phyloP scores from a whole-genome alignment of 2,113 vertebrate genomes.

The Copsychus sechellarum region DNA sequence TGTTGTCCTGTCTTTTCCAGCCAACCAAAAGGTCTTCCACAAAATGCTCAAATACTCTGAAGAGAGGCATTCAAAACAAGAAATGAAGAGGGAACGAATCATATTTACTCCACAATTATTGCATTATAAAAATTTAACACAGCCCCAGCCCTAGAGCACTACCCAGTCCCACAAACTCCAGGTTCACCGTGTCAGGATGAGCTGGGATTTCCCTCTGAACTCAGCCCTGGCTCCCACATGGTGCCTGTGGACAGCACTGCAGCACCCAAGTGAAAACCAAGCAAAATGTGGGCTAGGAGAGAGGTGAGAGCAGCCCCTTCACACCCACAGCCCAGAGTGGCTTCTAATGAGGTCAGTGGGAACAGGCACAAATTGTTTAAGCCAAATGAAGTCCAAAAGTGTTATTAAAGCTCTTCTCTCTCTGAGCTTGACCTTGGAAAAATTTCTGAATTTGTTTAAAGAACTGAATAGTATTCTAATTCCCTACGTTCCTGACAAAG shows the following conservation, averaged over 20 bases:
- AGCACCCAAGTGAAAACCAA: not conserved
- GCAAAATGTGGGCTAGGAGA: not conserved
- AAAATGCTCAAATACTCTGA: slow-evolving; percentile 12
- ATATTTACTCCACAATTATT: slow-evolving; percentile 8
- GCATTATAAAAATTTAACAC: not conserved
- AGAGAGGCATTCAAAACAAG: slow-evolving; percentile 56
- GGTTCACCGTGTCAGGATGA: not conserved
- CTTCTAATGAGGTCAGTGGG: not conserved
- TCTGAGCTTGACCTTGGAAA: not conserved
- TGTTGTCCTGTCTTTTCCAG: slow-evolving; percentile 22
- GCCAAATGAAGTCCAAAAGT: not conserved
- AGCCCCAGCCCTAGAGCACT: not conserved
- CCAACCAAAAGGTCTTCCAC: slow-evolving; percentile 14
- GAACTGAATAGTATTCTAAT: not conserved
- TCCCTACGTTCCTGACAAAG: not conserved
- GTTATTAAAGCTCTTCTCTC: not conserved
- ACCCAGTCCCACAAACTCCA: not conserved
- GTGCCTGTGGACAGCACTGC: not conserved
- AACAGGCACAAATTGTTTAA: not conserved
- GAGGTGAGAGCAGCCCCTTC: not conserved
- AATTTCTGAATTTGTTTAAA: not conserved
- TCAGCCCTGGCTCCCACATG: rapidly evolving
- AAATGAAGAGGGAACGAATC: not conserved
- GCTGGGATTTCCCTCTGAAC: not conserved
- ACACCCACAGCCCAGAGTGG: not conserved